Evolutionary conservation across 2,888 invertebrate species (phyloP), one percentile per base, ranked within the genome.

Genomic region (Cantharis nigra): DNA sequence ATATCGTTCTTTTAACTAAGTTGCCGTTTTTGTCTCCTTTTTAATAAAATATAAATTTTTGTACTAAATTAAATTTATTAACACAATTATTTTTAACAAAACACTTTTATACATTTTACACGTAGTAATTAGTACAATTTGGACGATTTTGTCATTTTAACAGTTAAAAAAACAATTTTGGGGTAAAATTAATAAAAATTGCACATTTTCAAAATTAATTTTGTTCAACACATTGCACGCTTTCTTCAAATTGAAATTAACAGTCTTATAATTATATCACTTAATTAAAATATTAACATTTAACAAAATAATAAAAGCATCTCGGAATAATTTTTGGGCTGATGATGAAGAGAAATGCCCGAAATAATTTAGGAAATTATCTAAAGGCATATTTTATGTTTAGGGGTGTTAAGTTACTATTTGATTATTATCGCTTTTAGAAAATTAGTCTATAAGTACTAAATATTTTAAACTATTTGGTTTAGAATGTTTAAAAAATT

Each of bases 41-140:
- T 49, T n/a, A 49, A 49, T n/a, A 2, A 49, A 49, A n/a, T 9
- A 49, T n/a, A 65, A 65, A 65, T n/a, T 23, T 67, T 67, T 67
- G 23, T 67, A 67, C 23, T 26, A 67, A 67, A 67, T 67, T 67
- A 67, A 67, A 67, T 67, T 67, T 67, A 67, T 67, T 67, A 67
- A 67, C 65, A 67, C 65, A 67, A 67, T 69, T 69, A 69, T 28
- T 69, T 69, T 16, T 30, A 69, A 69, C 69, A 69, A 49, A 70
- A 30, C 18, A 30, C 28, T 33, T 70, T 18, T 18, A 33, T 70
- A 33, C 30, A 70, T 70, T 33, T 33, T 33, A 70, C 30, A 70
- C 33, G 14, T 28, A 33, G 14, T 28, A 33, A 70, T 70, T 70
- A 65, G 18, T 70, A 70, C 14, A 28, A 70, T 67, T 67, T 67